Conservation (phyloP, 53 echinoderm and acorn worm genomes). For the Patiria pectinifera region DNA sequence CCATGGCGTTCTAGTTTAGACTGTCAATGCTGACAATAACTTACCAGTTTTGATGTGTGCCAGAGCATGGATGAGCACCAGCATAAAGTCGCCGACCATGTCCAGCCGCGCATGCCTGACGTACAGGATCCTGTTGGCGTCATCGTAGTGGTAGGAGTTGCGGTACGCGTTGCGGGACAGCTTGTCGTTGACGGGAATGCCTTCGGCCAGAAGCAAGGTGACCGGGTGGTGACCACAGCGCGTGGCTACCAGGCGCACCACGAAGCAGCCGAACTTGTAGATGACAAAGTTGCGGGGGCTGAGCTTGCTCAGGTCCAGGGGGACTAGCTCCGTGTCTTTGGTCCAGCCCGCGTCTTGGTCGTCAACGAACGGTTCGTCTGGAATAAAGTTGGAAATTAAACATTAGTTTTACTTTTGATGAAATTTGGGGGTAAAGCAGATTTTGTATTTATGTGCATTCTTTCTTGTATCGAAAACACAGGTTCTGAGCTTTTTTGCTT, state of each 20-base stretch:
- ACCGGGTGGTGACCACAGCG: slow-evolving; percentile 85
- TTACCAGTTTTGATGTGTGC: slow-evolving; percentile 92
- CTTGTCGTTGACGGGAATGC: slow-evolving; percentile 83
- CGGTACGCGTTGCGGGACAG: slow-evolving; percentile 88
- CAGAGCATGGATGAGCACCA: slow-evolving; percentile 91
- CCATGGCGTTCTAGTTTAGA: no score
- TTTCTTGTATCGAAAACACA: no score
- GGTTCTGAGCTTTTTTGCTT: no score
- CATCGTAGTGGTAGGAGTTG: slow-evolving; percentile 96
- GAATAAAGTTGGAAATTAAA: background rate
- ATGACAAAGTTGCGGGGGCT: slow-evolving; percentile 88
- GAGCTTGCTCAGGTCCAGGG: slow-evolving; percentile 88
- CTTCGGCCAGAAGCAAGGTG: slow-evolving; percentile 89
- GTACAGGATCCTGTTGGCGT: slow-evolving; percentile 85
- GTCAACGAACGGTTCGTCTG: slow-evolving; percentile 85
- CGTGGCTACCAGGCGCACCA: slow-evolving; percentile 75
- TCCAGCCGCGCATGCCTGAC: slow-evolving; percentile 83
- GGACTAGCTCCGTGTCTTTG: slow-evolving; percentile 79
- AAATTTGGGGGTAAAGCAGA: no score
- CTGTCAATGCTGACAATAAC: no score
- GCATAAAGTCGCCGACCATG: slow-evolving; percentile 88
- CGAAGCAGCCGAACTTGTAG: slow-evolving; percentile 96
- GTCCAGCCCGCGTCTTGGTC: slow-evolving; percentile 83
- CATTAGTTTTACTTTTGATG: no score
- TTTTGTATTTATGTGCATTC: background rate